Evolutionary conservation across 2,797 vertebrate species (phyloP).

Genomic region (Cirrhinus mrigala): DNA sequence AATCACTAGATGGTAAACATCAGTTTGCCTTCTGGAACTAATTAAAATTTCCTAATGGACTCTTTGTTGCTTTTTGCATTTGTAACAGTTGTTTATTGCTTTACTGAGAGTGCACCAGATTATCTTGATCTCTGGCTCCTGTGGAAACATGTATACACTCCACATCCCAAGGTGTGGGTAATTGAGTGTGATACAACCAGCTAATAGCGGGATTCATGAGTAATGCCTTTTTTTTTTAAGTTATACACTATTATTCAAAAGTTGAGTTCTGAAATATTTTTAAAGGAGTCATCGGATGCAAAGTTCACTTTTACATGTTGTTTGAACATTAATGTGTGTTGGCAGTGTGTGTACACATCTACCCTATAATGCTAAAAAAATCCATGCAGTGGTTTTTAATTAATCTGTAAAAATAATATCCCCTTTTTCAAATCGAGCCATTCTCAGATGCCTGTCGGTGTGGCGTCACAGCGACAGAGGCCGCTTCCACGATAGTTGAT

Average conservation of each 20-base stretch:
- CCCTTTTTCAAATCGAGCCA: too few relatives aligned
- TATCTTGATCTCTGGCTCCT: neutral
- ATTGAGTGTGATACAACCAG: conserved; percentile 1
- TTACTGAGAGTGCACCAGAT: neutral
- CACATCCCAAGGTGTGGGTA: conserved; percentile 23
- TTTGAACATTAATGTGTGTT: too few relatives aligned
- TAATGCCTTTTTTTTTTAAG: neutral
- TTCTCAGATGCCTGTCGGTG: too few relatives aligned
- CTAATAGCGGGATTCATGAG: neutral
- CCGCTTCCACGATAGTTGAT: too few relatives aligned
- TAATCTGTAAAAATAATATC: too few relatives aligned
- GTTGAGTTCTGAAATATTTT: neutral
- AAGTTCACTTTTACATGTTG: too few relatives aligned
- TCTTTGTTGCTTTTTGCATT: conserved; percentile 2
- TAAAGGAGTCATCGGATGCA: too few relatives aligned
- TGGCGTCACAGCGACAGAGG: too few relatives aligned
- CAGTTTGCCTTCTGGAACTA: conserved; percentile 22
- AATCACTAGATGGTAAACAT: neutral
- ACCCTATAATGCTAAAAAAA: too few relatives aligned
- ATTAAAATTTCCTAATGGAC: neutral
- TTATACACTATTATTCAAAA: neutral
- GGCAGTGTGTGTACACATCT: too few relatives aligned
- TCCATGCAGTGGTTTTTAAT: too few relatives aligned
- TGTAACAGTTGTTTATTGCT: neutral
- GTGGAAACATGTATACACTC: conserved; percentile 6